A percentile compares a stretch with the other conserved stretches of the same genome.
These are phyloP conservation scores for Xenopus borealis DNA, from an alignment of 2,113 vertebrate species.

Conservation along the genomic window DNA sequence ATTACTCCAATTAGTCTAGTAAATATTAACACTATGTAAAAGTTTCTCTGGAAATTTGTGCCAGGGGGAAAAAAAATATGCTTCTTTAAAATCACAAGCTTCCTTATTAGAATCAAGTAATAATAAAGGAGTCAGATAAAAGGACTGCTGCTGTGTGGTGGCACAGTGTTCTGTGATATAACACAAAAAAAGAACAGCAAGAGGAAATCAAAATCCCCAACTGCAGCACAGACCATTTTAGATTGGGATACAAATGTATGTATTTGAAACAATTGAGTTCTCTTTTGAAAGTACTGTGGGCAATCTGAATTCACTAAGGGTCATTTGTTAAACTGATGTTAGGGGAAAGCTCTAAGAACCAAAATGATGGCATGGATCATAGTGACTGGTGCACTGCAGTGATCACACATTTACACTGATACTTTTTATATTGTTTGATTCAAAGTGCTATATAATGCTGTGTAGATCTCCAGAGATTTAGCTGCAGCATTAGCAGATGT, in stretches of 20 bases:
- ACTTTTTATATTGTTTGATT: too few relatives aligned
- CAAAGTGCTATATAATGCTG: too few relatives aligned
- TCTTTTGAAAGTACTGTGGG: neutral
- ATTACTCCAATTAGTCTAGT: too few relatives aligned
- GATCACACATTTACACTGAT: too few relatives aligned
- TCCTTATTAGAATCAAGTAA: neutral
- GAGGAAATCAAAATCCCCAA: neutral
- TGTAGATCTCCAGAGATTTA: too few relatives aligned
- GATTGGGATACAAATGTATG: neutral
- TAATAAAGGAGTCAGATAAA: neutral
- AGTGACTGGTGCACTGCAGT: too few relatives aligned
- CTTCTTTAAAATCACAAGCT: neutral
- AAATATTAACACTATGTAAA: too few relatives aligned
- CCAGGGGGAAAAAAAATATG: neutral
- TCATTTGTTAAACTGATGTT: too few relatives aligned
- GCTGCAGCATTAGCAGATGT: too few relatives aligned
- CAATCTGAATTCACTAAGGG: too few relatives aligned
- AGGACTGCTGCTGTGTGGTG: neutral
- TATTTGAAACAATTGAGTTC: neutral
- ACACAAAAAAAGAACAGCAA: neutral
- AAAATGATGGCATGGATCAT: too few relatives aligned
- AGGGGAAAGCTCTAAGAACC: too few relatives aligned
- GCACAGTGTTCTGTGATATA: neutral
- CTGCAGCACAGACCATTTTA: neutral
- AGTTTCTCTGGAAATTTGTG: neutral